A percentile compares a stretch with the other conserved stretches of the same genome.
Conservation (phyloP, 2,113 vertebrate species). For the Rhagologus leucostigma region DNA sequence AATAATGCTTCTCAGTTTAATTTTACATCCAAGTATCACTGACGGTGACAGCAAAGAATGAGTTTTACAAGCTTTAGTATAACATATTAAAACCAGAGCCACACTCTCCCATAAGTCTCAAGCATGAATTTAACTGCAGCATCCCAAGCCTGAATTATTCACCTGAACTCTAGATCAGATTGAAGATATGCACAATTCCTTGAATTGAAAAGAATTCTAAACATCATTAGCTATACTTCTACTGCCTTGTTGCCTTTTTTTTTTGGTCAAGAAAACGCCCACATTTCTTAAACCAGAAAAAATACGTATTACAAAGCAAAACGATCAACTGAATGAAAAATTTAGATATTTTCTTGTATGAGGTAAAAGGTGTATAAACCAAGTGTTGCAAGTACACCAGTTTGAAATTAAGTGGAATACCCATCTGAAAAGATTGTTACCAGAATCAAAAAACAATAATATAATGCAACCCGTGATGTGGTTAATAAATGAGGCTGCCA, state of each 20-base stretch:
- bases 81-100: not conserved
- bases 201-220: not conserved
- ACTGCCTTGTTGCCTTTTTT: not conserved
- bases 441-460: not conserved
- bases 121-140: not conserved
- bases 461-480: not conserved
- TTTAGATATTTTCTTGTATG: not conserved
- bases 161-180: not conserved
- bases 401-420: not conserved
- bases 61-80: not conserved
- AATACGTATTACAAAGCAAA: not conserved
- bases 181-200: not conserved
- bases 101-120: not conserved
- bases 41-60: not conserved
- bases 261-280: not conserved
- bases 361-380: not conserved
- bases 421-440: not conserved
- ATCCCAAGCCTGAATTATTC: not conserved
- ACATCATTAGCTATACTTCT: not conserved
- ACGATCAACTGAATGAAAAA: not conserved
- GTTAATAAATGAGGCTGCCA: not conserved
- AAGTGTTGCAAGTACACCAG: not conserved
- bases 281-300: not conserved
- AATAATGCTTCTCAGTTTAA: not conserved
- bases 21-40: not conserved